Conservation (phyloP, 2,113 vertebrate genomes). For the Typhlomys cinereus region DNA sequence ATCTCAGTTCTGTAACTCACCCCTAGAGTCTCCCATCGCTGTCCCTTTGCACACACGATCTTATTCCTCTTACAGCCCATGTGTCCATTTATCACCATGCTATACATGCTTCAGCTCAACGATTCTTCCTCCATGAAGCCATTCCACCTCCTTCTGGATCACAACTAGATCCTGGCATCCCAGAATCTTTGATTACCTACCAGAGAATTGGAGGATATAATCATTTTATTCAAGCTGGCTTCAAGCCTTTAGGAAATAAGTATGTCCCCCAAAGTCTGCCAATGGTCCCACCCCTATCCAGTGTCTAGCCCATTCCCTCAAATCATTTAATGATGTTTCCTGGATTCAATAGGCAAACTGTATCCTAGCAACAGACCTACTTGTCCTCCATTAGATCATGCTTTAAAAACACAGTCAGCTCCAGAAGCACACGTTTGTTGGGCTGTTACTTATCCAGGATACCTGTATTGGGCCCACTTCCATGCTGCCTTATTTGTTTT, state of each 20-base stretch:
- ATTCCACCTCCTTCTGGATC: background rate
- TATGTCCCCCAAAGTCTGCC: background rate
- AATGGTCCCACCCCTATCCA: background rate
- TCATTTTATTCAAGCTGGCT: background rate
- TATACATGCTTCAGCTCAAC: background rate
- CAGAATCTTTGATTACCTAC: background rate
- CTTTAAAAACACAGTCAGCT: background rate
- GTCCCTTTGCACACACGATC: background rate
- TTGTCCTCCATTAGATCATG: background rate
- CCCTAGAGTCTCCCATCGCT: background rate
- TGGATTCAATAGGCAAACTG: background rate
- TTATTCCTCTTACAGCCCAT: background rate
- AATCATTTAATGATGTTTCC: conserved; percentile 35
- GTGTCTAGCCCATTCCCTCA: background rate
- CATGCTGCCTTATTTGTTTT: background rate
- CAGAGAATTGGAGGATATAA: background rate
- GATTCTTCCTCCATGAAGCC: background rate
- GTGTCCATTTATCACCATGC: background rate
- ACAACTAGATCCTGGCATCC: background rate
- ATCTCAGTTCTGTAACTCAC: background rate
- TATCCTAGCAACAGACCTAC: conserved; percentile 18
- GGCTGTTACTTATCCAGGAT: background rate
- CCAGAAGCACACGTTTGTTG: background rate
- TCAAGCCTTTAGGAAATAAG: background rate
- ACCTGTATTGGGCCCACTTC: background rate